Base-by-base conservation (phyloP, 2,113 vertebrate genomes). In the Polyodon spathula region DNA sequence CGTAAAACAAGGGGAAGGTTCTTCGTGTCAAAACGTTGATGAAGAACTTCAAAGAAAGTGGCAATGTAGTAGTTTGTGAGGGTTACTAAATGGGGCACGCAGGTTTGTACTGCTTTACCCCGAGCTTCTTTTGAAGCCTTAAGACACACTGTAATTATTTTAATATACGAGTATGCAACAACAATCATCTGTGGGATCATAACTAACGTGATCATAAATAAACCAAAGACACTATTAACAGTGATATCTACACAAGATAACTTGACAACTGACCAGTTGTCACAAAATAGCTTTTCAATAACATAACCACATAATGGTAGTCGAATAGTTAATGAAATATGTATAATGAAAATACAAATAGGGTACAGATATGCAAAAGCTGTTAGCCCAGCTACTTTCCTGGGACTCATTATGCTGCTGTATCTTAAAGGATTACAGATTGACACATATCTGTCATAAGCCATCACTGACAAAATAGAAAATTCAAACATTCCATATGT, bases 281-380 rank as follows among this genome's bases (percentile, higher is more conserved):
- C 66, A 4, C 75, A 75, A 56, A 63, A 75, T 10, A 77, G 72
- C 1, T 68, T 71, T 0, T 70, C 54, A 58, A 77, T 62, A 1
- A 2, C 55, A 48, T 64, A 66, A 1, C 0, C 7, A 38, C 68
- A 73, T 48, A 68, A 69, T 0, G n/a, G n/a, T n/a, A n/a, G n/a
- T n/a, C n/a, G n/a, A n/a, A n/a, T n/a, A n/a, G n/a, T n/a, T n/a
- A n/a, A n/a, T n/a, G n/a, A n/a, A n/a, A n/a, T n/a, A n/a, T n/a
- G n/a, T n/a, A n/a, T n/a, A n/a, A n/a, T n/a, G n/a, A n/a, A n/a
- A n/a, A n/a, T n/a, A n/a, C n/a, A n/a, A n/a, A n/a, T n/a, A n/a
- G n/a, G n/a, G n/a, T n/a, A n/a, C n/a, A n/a, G n/a, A n/a, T n/a
- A n/a, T n/a, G n/a, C n/a, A n/a, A n/a, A n/a, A n/a, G n/a, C n/a